phyloP scores from a whole-genome alignment of 2,888 invertebrate species.

The Gastracanthus pulcherrimus region DNA sequence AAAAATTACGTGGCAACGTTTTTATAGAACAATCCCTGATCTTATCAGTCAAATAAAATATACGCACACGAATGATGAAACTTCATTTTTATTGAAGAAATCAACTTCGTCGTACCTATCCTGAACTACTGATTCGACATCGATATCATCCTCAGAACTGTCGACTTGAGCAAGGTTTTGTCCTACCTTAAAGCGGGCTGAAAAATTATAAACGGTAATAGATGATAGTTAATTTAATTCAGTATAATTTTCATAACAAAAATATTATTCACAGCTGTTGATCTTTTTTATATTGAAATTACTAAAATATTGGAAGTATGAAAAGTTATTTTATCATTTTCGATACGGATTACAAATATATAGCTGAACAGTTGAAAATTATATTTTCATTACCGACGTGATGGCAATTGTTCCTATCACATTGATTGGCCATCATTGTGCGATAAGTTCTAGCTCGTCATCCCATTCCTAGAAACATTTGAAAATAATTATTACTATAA shows the following conservation, averaged over 20 bases:
- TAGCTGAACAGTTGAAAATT: too few relatives aligned
- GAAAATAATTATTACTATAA: not conserved
- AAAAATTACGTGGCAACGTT: too few relatives aligned
- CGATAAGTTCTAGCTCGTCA: slow-evolving; percentile 74
- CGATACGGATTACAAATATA: too few relatives aligned
- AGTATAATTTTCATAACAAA: not conserved
- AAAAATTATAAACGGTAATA: not conserved
- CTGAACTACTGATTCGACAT: not conserved
- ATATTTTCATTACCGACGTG: slow-evolving; percentile 67
- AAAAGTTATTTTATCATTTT: too few relatives aligned
- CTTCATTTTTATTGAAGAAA: not conserved
- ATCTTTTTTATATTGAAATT: too few relatives aligned
- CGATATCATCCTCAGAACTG: not conserved
- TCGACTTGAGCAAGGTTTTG: slow-evolving; percentile 56
- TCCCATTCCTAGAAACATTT: slow-evolving; percentile 64
- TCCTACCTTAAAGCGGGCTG: slow-evolving; percentile 56
- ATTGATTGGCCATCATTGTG: slow-evolving; percentile 77
- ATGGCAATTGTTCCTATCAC: slow-evolving; percentile 74
- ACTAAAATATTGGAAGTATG: too few relatives aligned
- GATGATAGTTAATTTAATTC: not conserved
- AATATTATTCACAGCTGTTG: too few relatives aligned
- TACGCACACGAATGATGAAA: slow-evolving; percentile 15
- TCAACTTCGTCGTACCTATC: slow-evolving; percentile 37
- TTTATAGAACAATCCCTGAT: too few relatives aligned
- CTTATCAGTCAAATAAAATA: not conserved